phyloP scores from a whole-genome alignment of 2,888 invertebrate species.

The Toxonevra muliebris region DNA sequence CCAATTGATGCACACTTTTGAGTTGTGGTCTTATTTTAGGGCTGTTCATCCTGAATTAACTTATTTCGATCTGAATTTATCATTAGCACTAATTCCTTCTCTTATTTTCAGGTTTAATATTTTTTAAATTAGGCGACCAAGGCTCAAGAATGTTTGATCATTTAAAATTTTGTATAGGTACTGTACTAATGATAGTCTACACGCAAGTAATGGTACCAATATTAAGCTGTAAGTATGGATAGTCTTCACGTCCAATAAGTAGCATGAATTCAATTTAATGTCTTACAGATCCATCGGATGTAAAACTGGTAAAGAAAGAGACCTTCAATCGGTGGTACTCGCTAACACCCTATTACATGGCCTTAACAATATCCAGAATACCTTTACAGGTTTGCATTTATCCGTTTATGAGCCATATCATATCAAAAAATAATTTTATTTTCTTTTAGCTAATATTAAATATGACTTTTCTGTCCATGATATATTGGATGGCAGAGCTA shows the following conservation, averaged over 20 bases:
- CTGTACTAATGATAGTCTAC: conserved; percentile 73
- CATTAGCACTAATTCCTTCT: conserved; percentile 38
- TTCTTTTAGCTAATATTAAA: conserved; percentile 68
- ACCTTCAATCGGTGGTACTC: conserved; percentile 77
- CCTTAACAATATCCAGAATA: conserved; percentile 71
- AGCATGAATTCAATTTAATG: conserved; percentile 46
- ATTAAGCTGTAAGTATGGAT: conserved; percentile 70
- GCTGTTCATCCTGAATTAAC: not conserved
- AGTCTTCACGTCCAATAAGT: not conserved
- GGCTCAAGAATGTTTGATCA: conserved; percentile 76
- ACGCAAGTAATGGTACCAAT: conserved; percentile 77
- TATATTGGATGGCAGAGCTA: conserved; percentile 75
- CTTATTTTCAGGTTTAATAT: conserved; percentile 67
- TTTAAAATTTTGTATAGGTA: conserved; percentile 73
- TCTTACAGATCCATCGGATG: conserved; percentile 72
- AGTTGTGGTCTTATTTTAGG: too few species aligned
- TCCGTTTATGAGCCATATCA: not conserved
- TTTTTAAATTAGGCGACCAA: conserved; percentile 72
- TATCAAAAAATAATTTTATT: not conserved
- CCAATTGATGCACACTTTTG: not conserved
- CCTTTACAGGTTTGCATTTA: conserved; percentile 66
- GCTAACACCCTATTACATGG: conserved; percentile 72
- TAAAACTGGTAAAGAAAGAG: conserved; percentile 75
- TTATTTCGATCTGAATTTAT: not conserved
- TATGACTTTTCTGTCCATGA: conserved; percentile 70